These are phyloP conservation scores for Lepus europaeus DNA, from an alignment of 2,113 vertebrate species.

Conservation along the genomic window DNA sequence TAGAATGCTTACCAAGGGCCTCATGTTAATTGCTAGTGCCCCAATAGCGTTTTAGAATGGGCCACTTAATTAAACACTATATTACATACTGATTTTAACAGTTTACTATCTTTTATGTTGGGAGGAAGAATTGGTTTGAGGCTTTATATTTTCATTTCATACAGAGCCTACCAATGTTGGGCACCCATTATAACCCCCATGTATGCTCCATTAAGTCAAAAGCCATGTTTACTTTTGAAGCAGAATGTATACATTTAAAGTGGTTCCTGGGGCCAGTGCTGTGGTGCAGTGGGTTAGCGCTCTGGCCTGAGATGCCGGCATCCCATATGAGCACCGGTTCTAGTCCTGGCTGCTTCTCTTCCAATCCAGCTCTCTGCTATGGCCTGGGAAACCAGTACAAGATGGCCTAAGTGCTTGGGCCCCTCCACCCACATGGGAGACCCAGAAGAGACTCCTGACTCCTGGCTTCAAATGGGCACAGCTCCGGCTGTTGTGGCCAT, in stretches of 20 bases:
- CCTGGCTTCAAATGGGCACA: no score
- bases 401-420: no score
- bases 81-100: background rate
- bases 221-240: background rate
- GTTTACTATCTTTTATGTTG: slow-evolving; percentile 34
- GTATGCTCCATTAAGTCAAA: slow-evolving; percentile 24
- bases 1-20: background rate
- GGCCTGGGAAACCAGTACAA: no score
- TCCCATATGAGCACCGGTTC: no score
- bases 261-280: background rate
- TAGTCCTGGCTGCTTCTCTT: no score
- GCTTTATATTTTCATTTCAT: slow-evolving; percentile 46
- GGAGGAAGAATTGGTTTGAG: background rate
- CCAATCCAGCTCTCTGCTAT: no score
- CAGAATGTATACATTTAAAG: slow-evolving; percentile 4
- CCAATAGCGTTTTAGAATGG: background rate
- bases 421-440: no score
- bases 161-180: background rate
- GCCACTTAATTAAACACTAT: background rate
- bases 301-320: no score
- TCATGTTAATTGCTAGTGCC: background rate
- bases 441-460: no score
- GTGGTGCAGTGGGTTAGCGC: no score
- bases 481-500: no score
- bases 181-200: background rate